Conservation (phyloP, 2,888 invertebrate species). For the Monopis laevigella region DNA sequence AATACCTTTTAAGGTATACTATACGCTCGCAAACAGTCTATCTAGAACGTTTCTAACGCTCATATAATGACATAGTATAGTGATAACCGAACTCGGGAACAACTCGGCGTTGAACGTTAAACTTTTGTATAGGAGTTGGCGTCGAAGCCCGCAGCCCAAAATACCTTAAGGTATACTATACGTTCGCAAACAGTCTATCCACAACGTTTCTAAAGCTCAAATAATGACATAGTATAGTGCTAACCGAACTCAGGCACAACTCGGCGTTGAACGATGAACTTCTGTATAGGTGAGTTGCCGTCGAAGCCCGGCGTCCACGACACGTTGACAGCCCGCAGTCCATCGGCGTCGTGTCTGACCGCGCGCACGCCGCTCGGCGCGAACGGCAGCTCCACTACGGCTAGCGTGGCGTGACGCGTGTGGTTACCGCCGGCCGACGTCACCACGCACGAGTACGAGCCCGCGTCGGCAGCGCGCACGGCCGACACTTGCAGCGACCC, state of each 20-base stretch:
- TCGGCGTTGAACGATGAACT: slow-evolving; percentile 91
- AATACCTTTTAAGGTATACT: too few species aligned
- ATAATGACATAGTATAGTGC: slow-evolving; percentile 22
- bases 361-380: slow-evolving; percentile 91
- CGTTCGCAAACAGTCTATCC: too few species aligned
- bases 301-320: slow-evolving; percentile 97
- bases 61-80: too few species aligned
- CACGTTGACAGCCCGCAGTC: slow-evolving; percentile 84
- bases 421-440: slow-evolving; percentile 93
- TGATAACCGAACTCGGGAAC: slow-evolving; percentile 88
- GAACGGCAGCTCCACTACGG: slow-evolving; percentile 93
- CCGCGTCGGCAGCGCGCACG: slow-evolving; percentile 91
- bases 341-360: slow-evolving; percentile 69
- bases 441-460: slow-evolving; percentile 91
- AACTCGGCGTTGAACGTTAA: slow-evolving; percentile 90
- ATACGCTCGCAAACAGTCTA: too few species aligned
- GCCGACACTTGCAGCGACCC: slow-evolving; percentile 90
- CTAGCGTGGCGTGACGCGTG: slow-evolving; percentile 81
- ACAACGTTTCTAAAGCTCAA: too few species aligned
- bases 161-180: too few species aligned
- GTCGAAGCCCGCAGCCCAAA: slow-evolving; percentile 96
- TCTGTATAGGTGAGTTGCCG: slow-evolving; percentile 94
- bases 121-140: slow-evolving; percentile 96
- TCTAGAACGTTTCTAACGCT: too few species aligned
- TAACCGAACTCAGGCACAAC: slow-evolving; percentile 88